These are phyloP conservation scores for Vanessa tameamea DNA, from an alignment of 1,140 invertebrate genomes.

Conservation along the genomic window DNA sequence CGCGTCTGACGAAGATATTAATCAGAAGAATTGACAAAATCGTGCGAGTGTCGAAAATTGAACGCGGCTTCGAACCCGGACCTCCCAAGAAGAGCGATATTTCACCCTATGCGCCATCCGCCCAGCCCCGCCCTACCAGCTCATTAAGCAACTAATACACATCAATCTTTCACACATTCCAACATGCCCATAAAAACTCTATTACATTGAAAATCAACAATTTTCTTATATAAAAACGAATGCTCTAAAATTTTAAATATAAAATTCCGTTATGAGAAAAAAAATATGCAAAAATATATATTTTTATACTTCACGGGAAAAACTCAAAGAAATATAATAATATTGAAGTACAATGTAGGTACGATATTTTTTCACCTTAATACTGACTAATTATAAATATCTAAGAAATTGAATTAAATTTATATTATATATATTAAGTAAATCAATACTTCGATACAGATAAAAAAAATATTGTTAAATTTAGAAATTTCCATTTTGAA, in stretches of 20 bases:
- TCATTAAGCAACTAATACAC: conserved; percentile 74
- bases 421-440: too few species aligned
- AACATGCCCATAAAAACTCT: conserved; percentile 35
- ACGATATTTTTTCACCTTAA: too few species aligned
- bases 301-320: too few species aligned
- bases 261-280: too few species aligned
- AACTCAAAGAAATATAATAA: too few species aligned
- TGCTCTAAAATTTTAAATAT: background rate
- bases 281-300: too few species aligned
- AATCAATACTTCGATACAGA: too few species aligned
- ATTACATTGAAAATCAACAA: conserved; percentile 23
- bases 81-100: conserved; percentile 76
- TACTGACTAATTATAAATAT: too few species aligned
- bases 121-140: conserved; percentile 65
- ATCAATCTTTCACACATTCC: conserved; percentile 72
- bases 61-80: conserved; percentile 58
- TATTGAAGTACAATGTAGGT: too few species aligned
- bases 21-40: conserved; percentile 75
- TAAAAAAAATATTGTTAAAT: too few species aligned
- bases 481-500: too few species aligned
- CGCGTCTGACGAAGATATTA: conserved; percentile 61
- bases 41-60: conserved; percentile 76
- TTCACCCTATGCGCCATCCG: conserved; percentile 65
- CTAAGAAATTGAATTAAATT: too few species aligned
- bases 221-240: background rate